phyloP scores from a whole-genome alignment of 2,888 invertebrate species.

The Bombylius major region DNA sequence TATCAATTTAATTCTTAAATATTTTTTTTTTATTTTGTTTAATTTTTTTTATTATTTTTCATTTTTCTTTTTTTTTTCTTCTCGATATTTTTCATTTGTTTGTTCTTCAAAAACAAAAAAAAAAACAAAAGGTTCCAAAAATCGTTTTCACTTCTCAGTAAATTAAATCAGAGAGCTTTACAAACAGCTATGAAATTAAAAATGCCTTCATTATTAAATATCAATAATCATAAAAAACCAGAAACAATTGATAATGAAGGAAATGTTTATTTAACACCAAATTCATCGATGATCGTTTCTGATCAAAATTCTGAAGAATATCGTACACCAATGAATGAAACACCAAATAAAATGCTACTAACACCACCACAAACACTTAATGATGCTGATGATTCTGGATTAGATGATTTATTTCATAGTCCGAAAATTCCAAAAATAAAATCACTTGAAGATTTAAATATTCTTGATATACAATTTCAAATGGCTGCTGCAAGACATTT shows the following conservation, averaged over 20 bases:
- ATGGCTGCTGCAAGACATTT: slow-evolving; percentile 18
- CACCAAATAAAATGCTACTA: slow-evolving; percentile 21
- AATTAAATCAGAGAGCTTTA: slow-evolving; percentile 35
- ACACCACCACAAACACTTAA: slow-evolving; percentile 21
- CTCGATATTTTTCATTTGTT: too few species aligned
- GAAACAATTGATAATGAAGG: slow-evolving; percentile 18
- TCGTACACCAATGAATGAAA: slow-evolving; percentile 30
- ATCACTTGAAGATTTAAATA: slow-evolving; percentile 35
- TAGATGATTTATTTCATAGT: slow-evolving; percentile 34
- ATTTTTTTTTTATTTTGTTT: too few species aligned
- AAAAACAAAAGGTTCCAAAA: slow-evolving; percentile 30
- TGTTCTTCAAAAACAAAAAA: neutral
- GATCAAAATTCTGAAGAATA: slow-evolving; percentile 28
- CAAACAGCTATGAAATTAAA: slow-evolving; percentile 32
- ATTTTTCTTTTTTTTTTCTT: too few species aligned
- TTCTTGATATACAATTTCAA: slow-evolving; percentile 34
- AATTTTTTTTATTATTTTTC: too few species aligned
- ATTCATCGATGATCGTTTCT: slow-evolving; percentile 25
- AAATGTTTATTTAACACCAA: slow-evolving; percentile 31
- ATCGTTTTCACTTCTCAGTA: slow-evolving; percentile 37
- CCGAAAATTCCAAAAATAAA: slow-evolving; percentile 35
- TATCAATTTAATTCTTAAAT: too few species aligned
- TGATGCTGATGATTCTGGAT: slow-evolving; percentile 28
- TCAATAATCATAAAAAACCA: slow-evolving; percentile 11
- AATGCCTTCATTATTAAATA: slow-evolving; percentile 27